Percentiles rank a stretch among this genome's conserved stretches.
Evolutionary conservation across 2,113 vertebrate genomes (phyloP).

Genomic region (Romanogobio albipinnatus): DNA sequence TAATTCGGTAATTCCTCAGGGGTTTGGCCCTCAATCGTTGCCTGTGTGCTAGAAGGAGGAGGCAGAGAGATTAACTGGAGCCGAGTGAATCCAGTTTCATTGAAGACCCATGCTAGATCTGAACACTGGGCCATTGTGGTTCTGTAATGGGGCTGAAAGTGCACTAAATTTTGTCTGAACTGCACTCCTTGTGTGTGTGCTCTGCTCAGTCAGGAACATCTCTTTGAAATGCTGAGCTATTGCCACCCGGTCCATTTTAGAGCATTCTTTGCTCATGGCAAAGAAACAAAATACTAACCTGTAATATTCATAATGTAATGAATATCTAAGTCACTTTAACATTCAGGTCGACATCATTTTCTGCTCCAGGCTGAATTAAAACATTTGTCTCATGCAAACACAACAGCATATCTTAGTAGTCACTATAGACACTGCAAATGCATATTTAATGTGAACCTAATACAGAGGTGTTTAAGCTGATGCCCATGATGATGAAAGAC

Average conservation of each 20-base stretch:
- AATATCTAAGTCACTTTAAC: constrained; percentile 38
- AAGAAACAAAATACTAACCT: constrained; percentile 21
- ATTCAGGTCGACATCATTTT: constrained; percentile 38
- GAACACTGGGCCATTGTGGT: constrained; percentile 53
- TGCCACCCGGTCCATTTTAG: constrained; percentile 13
- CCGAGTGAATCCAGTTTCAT: constrained; percentile 41
- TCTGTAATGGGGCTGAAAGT: constrained; percentile 39
- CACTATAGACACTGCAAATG: constrained; percentile 23
- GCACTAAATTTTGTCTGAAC: constrained; percentile 47
- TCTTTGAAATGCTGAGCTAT: constrained; percentile 18
- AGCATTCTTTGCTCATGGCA: neutral
- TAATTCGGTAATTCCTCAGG: constrained; percentile 27
- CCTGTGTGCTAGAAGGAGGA: constrained; percentile 22
- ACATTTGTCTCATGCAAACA: constrained; percentile 38
- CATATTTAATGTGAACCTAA: constrained; percentile 48
- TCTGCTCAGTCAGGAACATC: constrained; percentile 20
- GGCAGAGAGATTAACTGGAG: constrained; percentile 20
- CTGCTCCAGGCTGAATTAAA: constrained; percentile 41
- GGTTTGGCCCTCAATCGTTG: constrained; percentile 23
- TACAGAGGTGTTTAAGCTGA: constrained; percentile 15
- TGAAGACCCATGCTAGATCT: constrained; percentile 29
- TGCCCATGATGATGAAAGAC: neutral
- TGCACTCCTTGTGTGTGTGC: constrained; percentile 27
- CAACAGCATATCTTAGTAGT: constrained; percentile 44
- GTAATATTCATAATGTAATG: constrained; percentile 45